Conservation (phyloP, 35 echinoderm and acorn worm species). For the Apostichopus parvimensis region DNA sequence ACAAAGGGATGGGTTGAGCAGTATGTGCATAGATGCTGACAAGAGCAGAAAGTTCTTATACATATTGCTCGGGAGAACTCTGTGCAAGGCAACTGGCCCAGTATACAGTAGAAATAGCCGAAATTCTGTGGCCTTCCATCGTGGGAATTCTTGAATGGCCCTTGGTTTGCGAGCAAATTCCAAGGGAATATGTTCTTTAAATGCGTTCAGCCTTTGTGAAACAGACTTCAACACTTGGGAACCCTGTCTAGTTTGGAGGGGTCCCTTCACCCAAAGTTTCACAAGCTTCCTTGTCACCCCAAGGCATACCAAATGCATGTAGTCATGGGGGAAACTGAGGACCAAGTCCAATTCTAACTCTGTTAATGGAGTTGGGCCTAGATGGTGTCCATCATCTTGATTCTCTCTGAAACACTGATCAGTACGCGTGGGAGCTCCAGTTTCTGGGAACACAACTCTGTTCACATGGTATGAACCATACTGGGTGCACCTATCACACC, state of each 20-base stretch:
- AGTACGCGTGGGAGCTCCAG: neutral
- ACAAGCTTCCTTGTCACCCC: slow-evolving; percentile 45
- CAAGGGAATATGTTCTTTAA: neutral
- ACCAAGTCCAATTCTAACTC: slow-evolving; percentile 21
- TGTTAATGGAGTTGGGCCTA: neutral
- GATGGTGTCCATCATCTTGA: slow-evolving; percentile 30
- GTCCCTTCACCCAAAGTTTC: neutral
- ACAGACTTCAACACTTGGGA: neutral
- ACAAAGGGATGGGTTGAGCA: slow-evolving; percentile 13
- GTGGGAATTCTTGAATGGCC: neutral
- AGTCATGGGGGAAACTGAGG: slow-evolving; percentile 13
- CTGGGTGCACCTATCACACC: slow-evolving; percentile 31
- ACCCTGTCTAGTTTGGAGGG: neutral
- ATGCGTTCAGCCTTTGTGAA: neutral
- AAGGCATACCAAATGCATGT: slow-evolving; percentile 51
- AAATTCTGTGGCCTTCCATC: slow-evolving; percentile 61
- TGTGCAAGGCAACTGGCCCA: slow-evolving; percentile 16
- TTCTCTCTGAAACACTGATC: neutral
- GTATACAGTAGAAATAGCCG: slow-evolving; percentile 53
- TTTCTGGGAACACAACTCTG: slow-evolving; percentile 23
- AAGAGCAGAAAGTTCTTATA: slow-evolving; percentile 15
- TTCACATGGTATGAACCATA: neutral
- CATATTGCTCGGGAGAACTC: neutral
- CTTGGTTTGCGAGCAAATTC: slow-evolving; percentile 41
- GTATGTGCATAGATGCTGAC: neutral